Base-by-base conservation (phyloP, 1,140 invertebrate species). In the Drosophila funebris region DNA sequence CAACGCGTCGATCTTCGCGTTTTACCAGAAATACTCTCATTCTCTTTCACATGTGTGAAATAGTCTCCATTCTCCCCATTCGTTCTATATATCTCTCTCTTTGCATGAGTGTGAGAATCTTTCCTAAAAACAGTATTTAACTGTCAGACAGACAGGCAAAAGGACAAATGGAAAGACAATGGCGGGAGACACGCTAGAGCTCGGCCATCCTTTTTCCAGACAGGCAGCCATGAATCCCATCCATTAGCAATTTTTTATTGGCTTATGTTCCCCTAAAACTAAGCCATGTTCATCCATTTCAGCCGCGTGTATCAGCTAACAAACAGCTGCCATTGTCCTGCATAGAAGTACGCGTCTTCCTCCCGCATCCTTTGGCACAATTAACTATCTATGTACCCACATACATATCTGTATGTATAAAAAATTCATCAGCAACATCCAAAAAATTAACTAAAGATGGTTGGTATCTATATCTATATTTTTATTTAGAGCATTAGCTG, bases 201-300 rank as follows among this genome's bases (percentile, higher is more conserved):
- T 39, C 43, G 52, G 56, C 44, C 43, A 54, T 58, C 56, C 54
- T 22, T 31, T 44, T 62, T 52, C 43, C 18, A 46, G 53, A 50
- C 76, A 76, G 41, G 72, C 80, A 85, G 72, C 67, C 73, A 73
- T 76, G 63, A 27, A 33, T 37, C 24, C 14, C 63, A 78, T 79
- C 80, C 80, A 85, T 84, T 85, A 84, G 73, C 56, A n/a, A n/a
- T 24, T 64, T 79, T 72, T 80, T 72, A 69, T 84, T 73, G 67
- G 72, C 72, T 53, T 62, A 78, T 78, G 79, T 72, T 83, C 75
- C 57, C 81, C 53, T 29, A 78, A 57, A 64, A 71, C 60, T 24
- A 75, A 76, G 71, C 77, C 71, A 75, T 76, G 46, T 74, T 67
- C 80, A 82, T 83, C 74, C 44, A 71, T 82, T 82, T 52, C 61